Evolutionary conservation across 2,797 vertebrate genomes (phyloP), one percentile per base, ranked within the genome.

Genomic region (Gambusia yucatana): DNA sequence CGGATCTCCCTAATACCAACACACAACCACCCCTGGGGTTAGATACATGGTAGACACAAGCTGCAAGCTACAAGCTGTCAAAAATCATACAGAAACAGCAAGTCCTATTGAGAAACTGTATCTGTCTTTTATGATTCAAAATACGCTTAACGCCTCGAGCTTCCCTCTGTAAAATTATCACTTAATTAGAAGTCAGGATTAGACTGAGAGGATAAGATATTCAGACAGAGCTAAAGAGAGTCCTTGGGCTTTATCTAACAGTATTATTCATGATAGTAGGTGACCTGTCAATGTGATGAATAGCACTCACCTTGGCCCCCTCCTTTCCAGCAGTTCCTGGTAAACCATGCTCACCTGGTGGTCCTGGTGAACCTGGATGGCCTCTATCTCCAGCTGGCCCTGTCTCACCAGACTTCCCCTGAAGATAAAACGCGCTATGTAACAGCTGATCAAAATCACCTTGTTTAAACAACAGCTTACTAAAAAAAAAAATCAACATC

Each of bases 381-480:
- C 98, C 97, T 92, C 97, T 94, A 55, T 99, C 98, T 9, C 98
- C 98, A 36, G 95, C 92, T 10, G 96, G 95, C 0, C 98, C 98
- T 0, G 95, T 97, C 76, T 98, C 98, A 3, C 98, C 98, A n/a
- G 92, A 93, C 86, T 98, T 98, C 14, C 98, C 98, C 98, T 99
- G 72, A 80, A 86, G 69, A 80, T 36, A 41, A n/a, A 25, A 50
- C 22, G 63, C 3, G 72, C 36, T 10, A 77, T 36, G 57, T 36
- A 46, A 43, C 36, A 43, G 5, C n/a, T 69, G 39, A 70, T 33
- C 28, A 22, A 43, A 33, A n/a, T 16, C 22, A 69, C 57, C 7
- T 48, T 20, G 63, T 57, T 80, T 9, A 80, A 59, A 67, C 72
- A 72, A 3, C 2, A 39, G 67, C 22, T 41, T 52, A 39, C 13